phyloP scores from a whole-genome alignment of 2,113 vertebrate species.

The Cercopithecus mona region DNA sequence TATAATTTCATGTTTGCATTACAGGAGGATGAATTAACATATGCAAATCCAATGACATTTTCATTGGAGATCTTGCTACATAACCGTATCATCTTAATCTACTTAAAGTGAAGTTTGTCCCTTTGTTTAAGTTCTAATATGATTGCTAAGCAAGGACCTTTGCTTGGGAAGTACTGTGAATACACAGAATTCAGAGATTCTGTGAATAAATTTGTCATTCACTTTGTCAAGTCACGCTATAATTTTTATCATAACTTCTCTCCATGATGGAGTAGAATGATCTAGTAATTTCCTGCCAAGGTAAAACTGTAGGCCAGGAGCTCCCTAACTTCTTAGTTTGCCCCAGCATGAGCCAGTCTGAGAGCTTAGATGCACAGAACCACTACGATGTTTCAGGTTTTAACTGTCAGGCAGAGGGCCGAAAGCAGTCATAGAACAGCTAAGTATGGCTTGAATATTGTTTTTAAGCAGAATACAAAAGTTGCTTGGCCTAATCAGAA shows the following conservation, averaged over 20 bases:
- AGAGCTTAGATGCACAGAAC: neutral
- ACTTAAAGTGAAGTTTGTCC: neutral
- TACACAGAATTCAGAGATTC: neutral
- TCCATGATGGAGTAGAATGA: neutral
- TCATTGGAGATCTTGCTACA: neutral
- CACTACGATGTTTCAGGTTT: neutral
- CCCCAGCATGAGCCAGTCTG: fast-evolving
- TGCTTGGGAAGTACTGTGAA: neutral
- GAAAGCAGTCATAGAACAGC: neutral
- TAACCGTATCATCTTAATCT: constrained; percentile 29
- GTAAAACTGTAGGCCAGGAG: neutral
- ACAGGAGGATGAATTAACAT: constrained; percentile 23
- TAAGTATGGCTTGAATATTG: neutral
- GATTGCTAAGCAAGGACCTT: constrained; percentile 43
- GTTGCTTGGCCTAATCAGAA: neutral
- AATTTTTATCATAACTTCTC: neutral
- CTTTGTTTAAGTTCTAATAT: constrained; percentile 48
- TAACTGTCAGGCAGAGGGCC: neutral
- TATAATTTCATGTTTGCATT: constrained; percentile 24
- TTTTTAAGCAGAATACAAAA: neutral
- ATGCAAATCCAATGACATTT: constrained; percentile 30
- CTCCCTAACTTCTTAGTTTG: neutral
- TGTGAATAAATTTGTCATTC: constrained; percentile 26
- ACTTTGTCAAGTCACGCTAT: neutral
- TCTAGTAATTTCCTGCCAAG: neutral